A percentile compares a stretch with the other conserved stretches of the same genome.
These are phyloP conservation scores for Lochmaea capreae DNA, from an alignment of 2,888 invertebrate species.

Conservation along the genomic window DNA sequence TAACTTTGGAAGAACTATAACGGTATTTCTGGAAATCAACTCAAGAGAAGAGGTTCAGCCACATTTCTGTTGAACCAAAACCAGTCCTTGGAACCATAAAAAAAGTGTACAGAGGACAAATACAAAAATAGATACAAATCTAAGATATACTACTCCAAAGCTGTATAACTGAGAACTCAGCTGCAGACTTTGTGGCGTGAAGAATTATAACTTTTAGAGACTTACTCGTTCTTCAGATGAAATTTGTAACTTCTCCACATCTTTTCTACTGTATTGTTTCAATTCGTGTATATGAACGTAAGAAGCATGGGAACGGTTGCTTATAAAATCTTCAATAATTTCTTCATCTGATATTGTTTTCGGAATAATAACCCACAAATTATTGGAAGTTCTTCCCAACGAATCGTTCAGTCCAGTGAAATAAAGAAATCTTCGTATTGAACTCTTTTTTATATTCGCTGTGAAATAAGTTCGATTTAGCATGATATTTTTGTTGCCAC, in stretches of 20 bases:
- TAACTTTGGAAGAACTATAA: no score
- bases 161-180: no score
- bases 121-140: no score
- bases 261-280: not conserved
- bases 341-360: not conserved
- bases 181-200: no score
- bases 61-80: no score
- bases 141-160: no score
- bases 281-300: not conserved
- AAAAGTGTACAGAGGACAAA: no score
- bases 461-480: not conserved
- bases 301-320: not conserved
- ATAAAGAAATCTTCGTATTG: conserved; percentile 6
- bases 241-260: conserved; percentile 5
- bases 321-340: conserved; percentile 7
- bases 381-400: conserved; percentile 25
- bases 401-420: conserved; percentile 21
- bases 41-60: no score
- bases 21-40: no score
- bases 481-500: no score
- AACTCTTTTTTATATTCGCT: not conserved
- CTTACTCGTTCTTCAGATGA: conserved; percentile 19
- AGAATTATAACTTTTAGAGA: not conserved
- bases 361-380: conserved; percentile 13
- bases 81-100: no score